Percentiles rank a stretch among this genome's conserved stretches.
These are phyloP conservation scores for Sphenopsis melanotis DNA, from an alignment of 2,797 vertebrate genomes.

Conservation along the genomic window DNA sequence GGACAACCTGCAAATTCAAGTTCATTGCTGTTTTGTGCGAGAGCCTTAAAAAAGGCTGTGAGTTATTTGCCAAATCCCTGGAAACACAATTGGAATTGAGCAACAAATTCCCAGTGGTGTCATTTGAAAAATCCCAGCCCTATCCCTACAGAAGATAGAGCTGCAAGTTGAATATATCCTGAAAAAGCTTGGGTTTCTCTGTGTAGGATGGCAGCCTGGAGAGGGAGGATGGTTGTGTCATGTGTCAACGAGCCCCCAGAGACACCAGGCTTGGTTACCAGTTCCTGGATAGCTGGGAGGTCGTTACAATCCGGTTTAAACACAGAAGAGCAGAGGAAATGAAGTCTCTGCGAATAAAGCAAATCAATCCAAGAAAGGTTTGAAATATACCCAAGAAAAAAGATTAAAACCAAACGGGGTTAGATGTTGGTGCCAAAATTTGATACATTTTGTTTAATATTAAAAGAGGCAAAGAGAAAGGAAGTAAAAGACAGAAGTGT, in stretches of 20 bases:
- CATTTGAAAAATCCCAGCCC: not conserved
- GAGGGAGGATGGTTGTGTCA: not conserved
- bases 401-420: not conserved
- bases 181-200: not conserved
- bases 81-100: not conserved
- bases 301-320: not conserved
- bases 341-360: rapidly evolving
- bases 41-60: not conserved
- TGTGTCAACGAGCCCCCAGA: not conserved
- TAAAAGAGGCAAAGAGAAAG: not conserved
- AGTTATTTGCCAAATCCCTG: not conserved
- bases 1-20: not conserved
- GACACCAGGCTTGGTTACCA: not conserved
- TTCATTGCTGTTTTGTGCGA: not conserved
- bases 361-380: not conserved
- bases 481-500: not conserved
- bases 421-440: not conserved
- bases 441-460: not conserved
- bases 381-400: not conserved
- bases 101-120: not conserved
- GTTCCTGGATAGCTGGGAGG: not conserved
- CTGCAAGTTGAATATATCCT: not conserved
- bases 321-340: not conserved
- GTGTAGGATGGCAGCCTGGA: not conserved
- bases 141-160: not conserved